Base-by-base conservation (phyloP, 2,888 invertebrate species). In the Phymatocera aterrima region DNA sequence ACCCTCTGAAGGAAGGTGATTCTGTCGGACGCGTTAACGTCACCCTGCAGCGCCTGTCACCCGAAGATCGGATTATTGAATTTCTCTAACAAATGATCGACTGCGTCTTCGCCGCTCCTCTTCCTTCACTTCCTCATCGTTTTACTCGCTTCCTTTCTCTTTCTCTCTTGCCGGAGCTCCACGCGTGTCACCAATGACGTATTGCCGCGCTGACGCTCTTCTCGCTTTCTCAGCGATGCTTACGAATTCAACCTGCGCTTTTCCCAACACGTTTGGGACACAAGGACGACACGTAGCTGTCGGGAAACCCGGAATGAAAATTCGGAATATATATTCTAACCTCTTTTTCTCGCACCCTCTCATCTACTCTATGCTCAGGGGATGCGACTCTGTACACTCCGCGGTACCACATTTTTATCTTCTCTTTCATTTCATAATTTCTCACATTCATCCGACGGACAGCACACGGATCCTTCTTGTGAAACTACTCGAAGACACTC, bases 11-110 rank as follows among this genome's bases (percentile, higher is more conserved):
- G 51, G 18, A 40, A 54, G 75, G 75, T 75, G 75, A 75, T 82
- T 80, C 81, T 80, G 80, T 81, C 75, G 79, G 82, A 82, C 80
- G 77, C 77, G 80, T 81, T 81, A 80, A 79, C 81, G 79, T 81
- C 79, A 81, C 80, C 75, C 75, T 72, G 79, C 79, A 78, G 78
- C 79, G 81, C 70, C 84, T 83, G 85, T 86, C 86, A 85, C 78
- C 82, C 40, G 83, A 81, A 81, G 84, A 82, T 85, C 83, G 84
- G 83, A 85, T 86, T 86, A 86, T 85, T 86, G 86, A 85, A 86
- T 87, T 86, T 86, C 82, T 86, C 84, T 86, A 86, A 86, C 84
- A 86, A 86, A 86, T 84, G 85, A 85, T 86, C 84, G 83, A 84
- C 84, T 83, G 81, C 75, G 57, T 75, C 75, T 43, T 75, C 75